These are phyloP conservation scores for Bombus haemorrhoidalis DNA, from an alignment of 1,140 invertebrate species.

Conservation along the genomic window DNA sequence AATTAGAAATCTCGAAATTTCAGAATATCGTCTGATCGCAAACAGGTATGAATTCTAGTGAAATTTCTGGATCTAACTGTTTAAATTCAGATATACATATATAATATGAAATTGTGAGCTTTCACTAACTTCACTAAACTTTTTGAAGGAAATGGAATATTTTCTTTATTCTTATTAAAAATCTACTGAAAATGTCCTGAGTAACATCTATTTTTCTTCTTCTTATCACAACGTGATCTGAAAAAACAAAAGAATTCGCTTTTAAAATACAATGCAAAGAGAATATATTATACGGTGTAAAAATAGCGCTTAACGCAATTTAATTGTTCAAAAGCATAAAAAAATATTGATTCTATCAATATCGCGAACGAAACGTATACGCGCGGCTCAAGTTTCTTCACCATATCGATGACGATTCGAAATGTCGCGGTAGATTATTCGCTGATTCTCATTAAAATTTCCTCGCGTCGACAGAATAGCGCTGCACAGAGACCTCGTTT, in stretches of 20 bases:
- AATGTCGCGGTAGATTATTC: constrained; percentile 22
- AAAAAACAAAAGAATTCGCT: background rate
- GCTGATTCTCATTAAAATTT: constrained; percentile 48
- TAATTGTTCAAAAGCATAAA: background rate
- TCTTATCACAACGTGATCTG: background rate
- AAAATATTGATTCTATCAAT: background rate
- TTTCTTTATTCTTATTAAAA: background rate
- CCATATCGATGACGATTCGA: background rate
- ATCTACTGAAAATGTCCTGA: background rate
- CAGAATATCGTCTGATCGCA: constrained; percentile 31
- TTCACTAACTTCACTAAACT: constrained; percentile 4
- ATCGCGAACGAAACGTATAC: background rate
- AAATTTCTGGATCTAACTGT: constrained; percentile 29
- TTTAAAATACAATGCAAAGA: background rate
- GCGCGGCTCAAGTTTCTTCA: background rate
- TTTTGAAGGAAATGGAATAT: background rate
- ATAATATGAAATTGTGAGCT: constrained; percentile 32
- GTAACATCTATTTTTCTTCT: background rate
- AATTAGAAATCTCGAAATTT: constrained; percentile 51
- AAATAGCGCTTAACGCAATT: background rate
- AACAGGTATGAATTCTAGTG: constrained; percentile 19
- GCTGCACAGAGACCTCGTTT: background rate
- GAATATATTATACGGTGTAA: background rate
- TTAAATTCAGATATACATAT: constrained; percentile 48
- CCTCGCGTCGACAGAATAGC: constrained; percentile 34